These are phyloP conservation scores for Drosophila picticornis DNA, from an alignment of 2,888 invertebrate species.

Conservation along the genomic window DNA sequence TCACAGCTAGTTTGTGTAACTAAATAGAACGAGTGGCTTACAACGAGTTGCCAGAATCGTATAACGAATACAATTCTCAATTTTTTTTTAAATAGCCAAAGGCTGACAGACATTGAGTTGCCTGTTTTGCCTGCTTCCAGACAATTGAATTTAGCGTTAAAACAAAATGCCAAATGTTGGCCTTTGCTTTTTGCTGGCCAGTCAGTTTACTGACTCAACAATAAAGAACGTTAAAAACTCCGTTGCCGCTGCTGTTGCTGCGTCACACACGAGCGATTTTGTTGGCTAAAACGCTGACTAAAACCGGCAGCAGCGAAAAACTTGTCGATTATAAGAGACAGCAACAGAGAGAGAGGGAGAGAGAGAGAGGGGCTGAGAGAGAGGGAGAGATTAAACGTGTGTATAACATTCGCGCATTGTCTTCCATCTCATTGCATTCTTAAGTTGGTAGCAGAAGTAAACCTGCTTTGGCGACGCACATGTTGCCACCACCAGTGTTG, in stretches of 20 bases:
- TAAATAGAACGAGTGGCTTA: slow-evolving; percentile 7
- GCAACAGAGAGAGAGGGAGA: slow-evolving; percentile 12
- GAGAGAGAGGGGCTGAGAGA: background rate
- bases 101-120: background rate
- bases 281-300: slow-evolving; percentile 32
- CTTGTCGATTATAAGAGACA: slow-evolving; percentile 41
- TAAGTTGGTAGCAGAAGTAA: slow-evolving; percentile 58
- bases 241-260: slow-evolving; percentile 23
- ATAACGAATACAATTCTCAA: slow-evolving; percentile 12
- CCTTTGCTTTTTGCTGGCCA: slow-evolving; percentile 46
- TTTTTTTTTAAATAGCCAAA: slow-evolving; percentile 1
- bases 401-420: slow-evolving; percentile 46
- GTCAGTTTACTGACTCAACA: slow-evolving; percentile 23
- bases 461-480: slow-evolving; percentile 53
- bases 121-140: background rate
- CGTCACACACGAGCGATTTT: slow-evolving; percentile 67
- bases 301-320: slow-evolving; percentile 26
- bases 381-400: slow-evolving; percentile 13
- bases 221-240: slow-evolving; percentile 30
- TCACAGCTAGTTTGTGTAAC: background rate
- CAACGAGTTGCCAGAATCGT: slow-evolving; percentile 12
- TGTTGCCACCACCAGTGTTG: slow-evolving; percentile 24
- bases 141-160: slow-evolving; percentile 43
- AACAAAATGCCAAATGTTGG: slow-evolving; percentile 72
- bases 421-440: slow-evolving; percentile 59